These are phyloP conservation scores for Chaetodon trifascialis DNA, from an alignment of 2,113 vertebrate genomes.

Conservation along the genomic window DNA sequence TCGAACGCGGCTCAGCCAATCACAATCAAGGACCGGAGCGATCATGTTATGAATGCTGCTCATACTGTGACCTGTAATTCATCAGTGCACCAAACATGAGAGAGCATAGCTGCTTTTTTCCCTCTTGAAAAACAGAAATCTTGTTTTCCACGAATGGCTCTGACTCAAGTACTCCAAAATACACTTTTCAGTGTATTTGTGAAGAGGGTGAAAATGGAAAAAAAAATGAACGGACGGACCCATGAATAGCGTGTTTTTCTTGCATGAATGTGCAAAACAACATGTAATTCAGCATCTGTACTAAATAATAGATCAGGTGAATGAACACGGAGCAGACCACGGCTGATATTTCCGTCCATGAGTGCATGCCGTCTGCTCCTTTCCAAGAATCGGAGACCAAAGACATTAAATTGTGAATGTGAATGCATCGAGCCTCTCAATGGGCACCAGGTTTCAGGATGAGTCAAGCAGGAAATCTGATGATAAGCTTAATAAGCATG, in stretches of 20 bases:
- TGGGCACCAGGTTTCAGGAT: conserved; percentile 16
- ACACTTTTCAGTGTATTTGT: background rate
- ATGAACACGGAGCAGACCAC: conserved; percentile 5
- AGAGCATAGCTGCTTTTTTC: background rate
- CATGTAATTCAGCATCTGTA: conserved; percentile 12
- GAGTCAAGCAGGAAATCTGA: conserved; percentile 17
- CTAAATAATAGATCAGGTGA: too few relatives aligned
- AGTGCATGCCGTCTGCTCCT: conserved; percentile 11
- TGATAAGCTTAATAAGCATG: background rate
- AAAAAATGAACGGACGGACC: background rate
- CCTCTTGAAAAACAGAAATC: background rate
- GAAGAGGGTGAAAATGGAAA: background rate
- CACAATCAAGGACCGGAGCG: too few relatives aligned
- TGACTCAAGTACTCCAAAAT: background rate
- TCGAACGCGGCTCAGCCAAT: too few relatives aligned
- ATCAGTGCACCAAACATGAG: background rate
- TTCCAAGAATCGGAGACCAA: conserved; percentile 33
- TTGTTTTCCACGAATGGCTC: conserved; percentile 1
- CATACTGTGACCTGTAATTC: background rate
- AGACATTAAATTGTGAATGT: conserved; percentile 29
- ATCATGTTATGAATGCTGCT: too few relatives aligned
- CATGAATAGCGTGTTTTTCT: background rate
- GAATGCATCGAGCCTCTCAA: conserved; percentile 8
- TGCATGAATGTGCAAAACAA: conserved; percentile 33
- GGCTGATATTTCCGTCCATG: conserved; percentile 27